These are phyloP conservation scores for Standfussiana lucernea DNA, from an alignment of 2,888 invertebrate genomes.

Conservation along the genomic window DNA sequence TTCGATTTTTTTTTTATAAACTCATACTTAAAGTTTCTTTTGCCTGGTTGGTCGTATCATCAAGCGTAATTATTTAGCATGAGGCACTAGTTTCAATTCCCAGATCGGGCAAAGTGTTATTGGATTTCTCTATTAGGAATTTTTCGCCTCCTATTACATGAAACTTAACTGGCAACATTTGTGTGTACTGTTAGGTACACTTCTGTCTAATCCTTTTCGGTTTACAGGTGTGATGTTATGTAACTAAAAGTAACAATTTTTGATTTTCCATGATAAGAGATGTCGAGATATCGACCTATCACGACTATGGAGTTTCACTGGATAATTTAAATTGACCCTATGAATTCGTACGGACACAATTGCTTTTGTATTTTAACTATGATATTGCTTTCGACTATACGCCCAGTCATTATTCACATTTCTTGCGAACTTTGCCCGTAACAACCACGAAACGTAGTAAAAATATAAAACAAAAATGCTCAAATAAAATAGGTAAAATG, in stretches of 20 bases:
- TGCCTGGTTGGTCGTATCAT: background rate
- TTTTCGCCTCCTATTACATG: background rate
- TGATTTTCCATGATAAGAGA: background rate
- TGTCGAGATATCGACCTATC: background rate
- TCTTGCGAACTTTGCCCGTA: slow-evolving; percentile 40
- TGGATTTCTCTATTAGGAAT: background rate
- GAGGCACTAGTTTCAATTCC: background rate
- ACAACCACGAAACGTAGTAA: slow-evolving; percentile 68
- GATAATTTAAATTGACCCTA: background rate
- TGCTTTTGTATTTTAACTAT: too few relatives aligned
- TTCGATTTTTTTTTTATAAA: too few relatives aligned
- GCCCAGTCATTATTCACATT: background rate
- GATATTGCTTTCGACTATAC: background rate
- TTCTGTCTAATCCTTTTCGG: background rate
- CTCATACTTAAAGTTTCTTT: background rate
- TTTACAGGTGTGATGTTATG: background rate
- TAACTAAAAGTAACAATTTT: background rate
- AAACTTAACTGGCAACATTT: background rate
- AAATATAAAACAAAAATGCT: slow-evolving; percentile 60
- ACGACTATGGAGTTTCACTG: background rate
- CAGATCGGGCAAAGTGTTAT: background rate
- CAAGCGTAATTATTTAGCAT: background rate
- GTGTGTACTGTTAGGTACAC: background rate
- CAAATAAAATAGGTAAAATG: slow-evolving; percentile 73
- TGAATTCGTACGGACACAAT: background rate